Conservation (phyloP, 2,888 invertebrate genomes). For the Platycheirus rosarum region DNA sequence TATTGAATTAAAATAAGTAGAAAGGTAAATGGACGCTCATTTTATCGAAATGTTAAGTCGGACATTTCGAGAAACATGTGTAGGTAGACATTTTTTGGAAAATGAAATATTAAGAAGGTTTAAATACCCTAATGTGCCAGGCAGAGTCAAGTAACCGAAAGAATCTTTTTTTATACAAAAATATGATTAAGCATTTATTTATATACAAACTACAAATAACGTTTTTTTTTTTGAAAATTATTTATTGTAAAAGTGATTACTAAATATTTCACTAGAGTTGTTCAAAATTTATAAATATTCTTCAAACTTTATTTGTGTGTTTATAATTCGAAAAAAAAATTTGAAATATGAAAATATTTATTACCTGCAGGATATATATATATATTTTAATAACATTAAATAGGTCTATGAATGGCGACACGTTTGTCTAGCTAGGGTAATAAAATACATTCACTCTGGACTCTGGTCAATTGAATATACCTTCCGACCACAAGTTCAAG, state of each 20-base stretch:
- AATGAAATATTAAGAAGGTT: conserved; percentile 18
- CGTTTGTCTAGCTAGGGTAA: neutral
- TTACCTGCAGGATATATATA: no score
- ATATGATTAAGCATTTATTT: no score
- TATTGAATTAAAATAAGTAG: conserved; percentile 42
- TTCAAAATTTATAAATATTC: no score
- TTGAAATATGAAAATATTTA: no score
- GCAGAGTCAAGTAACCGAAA: neutral
- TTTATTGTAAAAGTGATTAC: no score
- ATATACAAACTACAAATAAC: no score
- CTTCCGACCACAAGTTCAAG: conserved; percentile 6
- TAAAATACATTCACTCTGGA: neutral
- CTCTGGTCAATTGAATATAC: neutral
- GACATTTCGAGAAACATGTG: neutral
- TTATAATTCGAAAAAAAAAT: no score
- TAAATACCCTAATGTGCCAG: neutral
- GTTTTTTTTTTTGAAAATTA: no score
- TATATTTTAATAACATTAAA: neutral
- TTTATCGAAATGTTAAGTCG: conserved; percentile 4
- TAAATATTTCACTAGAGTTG: no score
- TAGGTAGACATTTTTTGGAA: neutral
- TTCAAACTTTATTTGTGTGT: no score
- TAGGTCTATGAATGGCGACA: neutral
- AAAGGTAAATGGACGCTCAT: conserved; percentile 13
- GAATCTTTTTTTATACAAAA: no score